phyloP scores from a whole-genome alignment of 2,797 vertebrate genomes.

The Emys orbicularis region DNA sequence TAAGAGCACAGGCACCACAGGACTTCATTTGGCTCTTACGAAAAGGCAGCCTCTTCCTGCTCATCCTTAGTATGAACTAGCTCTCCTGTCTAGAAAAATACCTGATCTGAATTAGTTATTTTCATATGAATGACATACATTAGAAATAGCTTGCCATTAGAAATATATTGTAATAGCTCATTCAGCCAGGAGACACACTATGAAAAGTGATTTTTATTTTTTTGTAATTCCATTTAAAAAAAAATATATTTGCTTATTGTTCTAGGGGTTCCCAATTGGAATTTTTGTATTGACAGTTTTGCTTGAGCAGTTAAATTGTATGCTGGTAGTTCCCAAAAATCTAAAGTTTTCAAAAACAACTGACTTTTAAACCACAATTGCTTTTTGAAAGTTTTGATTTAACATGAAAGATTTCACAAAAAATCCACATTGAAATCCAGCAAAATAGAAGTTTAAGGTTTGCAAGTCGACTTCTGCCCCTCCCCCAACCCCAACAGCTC shows the following conservation, averaged over 20 bases:
- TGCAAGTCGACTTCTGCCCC: not conserved
- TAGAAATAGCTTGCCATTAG: too few species aligned
- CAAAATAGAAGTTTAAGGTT: accelerated
- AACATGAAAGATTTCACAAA: not conserved
- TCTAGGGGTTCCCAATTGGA: not conserved
- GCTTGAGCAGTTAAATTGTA: not conserved
- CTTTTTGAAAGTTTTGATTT: not conserved
- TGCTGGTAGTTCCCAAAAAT: not conserved
- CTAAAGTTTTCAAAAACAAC: not conserved
- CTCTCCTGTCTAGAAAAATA: not conserved
- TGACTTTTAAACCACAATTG: not conserved
- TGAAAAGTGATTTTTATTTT: not conserved
- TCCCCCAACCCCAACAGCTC: not conserved
- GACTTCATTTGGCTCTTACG: not conserved
- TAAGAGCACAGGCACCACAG: not conserved
- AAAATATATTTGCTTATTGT: accelerated
- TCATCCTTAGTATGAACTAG: not conserved
- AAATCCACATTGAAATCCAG: not conserved
- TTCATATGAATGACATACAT: not conserved
- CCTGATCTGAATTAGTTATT: not conserved
- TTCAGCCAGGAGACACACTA: not conserved
- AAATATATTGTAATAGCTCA: not conserved
- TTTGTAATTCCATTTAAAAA: not conserved
- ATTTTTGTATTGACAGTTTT: not conserved
- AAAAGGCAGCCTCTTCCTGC: not conserved